A percentile compares a stretch with the other conserved stretches of the same genome.
phyloP scores from a whole-genome alignment of 2,797 vertebrate species.

The Gymnoscopelus braueri region DNA sequence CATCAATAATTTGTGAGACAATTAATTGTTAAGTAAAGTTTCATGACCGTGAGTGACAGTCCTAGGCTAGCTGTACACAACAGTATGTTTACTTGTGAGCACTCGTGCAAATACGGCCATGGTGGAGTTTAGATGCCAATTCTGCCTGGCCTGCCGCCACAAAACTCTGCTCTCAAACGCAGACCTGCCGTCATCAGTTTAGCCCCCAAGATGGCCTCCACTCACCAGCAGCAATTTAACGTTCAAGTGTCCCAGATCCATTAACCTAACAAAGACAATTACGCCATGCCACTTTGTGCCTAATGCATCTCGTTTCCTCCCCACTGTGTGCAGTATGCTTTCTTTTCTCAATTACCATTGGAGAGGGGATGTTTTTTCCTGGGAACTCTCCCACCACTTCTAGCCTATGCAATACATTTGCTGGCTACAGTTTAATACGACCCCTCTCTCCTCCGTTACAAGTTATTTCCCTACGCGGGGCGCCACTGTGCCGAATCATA shows the following conservation, averaged over 20 bases:
- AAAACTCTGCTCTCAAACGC: slow-evolving; percentile 25
- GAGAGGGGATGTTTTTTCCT: slow-evolving; percentile 13
- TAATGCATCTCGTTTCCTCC: slow-evolving; percentile 39
- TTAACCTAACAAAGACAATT: slow-evolving; percentile 60
- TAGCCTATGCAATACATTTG: slow-evolving; percentile 18
- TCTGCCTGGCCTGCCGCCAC: slow-evolving; percentile 2
- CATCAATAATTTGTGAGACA: too few relatives aligned
- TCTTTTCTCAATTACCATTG: slow-evolving; percentile 46
- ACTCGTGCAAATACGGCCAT: slow-evolving; percentile 33
- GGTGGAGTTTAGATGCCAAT: slow-evolving; percentile 11
- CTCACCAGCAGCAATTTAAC: slow-evolving; percentile 39
- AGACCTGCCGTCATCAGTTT: slow-evolving; percentile 13
- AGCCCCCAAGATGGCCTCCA: slow-evolving; percentile 25
- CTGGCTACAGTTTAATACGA: slow-evolving; percentile 33
- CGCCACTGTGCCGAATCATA: slow-evolving; percentile 67
- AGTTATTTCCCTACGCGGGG: slow-evolving; percentile 68
- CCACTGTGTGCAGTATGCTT: slow-evolving; percentile 12
- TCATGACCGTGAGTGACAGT: too few relatives aligned
- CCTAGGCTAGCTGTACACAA: not conserved
- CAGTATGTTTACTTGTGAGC: slow-evolving; percentile 10
- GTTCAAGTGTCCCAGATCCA: slow-evolving; percentile 42
- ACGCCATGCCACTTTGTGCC: slow-evolving; percentile 45
- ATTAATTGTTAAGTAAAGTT: too few relatives aligned
- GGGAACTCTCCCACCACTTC: slow-evolving; percentile 1
- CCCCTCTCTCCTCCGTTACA: slow-evolving; percentile 21